A percentile compares a stretch with the other conserved stretches of the same genome.
These are phyloP conservation scores for Toxostoma redivivum DNA, from an alignment of 2,113 vertebrate species.

Conservation along the genomic window DNA sequence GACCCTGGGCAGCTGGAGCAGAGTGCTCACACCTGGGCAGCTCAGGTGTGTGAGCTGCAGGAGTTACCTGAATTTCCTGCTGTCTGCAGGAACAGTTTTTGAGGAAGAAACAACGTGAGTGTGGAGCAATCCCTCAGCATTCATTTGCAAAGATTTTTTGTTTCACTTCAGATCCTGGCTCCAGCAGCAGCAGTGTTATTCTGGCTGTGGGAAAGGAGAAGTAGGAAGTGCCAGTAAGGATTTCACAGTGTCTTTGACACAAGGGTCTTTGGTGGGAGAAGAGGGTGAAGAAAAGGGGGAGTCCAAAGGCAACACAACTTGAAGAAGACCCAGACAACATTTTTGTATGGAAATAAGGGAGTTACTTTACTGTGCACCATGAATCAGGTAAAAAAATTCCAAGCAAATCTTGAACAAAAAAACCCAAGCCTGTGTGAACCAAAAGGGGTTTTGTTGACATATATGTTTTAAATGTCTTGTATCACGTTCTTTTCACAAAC, in stretches of 20 bases:
- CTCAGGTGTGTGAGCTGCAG: background rate
- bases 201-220: background rate
- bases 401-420: background rate
- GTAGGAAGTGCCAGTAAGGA: background rate
- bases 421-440: rapidly evolving
- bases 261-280: background rate
- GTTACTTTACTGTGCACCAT: background rate
- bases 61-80: background rate
- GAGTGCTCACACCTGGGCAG: background rate
- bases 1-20: background rate
- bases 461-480: background rate
- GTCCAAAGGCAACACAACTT: background rate
- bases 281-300: background rate
- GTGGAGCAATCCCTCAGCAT: background rate
- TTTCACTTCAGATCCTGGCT: background rate
- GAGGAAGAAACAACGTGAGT: background rate
- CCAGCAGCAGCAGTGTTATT: background rate
- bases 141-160: background rate
- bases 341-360: background rate
- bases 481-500: background rate
- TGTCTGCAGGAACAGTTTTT: background rate
- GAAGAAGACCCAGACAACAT: rapidly evolving
- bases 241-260: background rate
- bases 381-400: background rate
- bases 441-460: background rate